Percentiles rank a stretch among this genome's conserved stretches.
Conservation (phyloP, 1,140 invertebrate species). For the Notospermus geniculatus region DNA sequence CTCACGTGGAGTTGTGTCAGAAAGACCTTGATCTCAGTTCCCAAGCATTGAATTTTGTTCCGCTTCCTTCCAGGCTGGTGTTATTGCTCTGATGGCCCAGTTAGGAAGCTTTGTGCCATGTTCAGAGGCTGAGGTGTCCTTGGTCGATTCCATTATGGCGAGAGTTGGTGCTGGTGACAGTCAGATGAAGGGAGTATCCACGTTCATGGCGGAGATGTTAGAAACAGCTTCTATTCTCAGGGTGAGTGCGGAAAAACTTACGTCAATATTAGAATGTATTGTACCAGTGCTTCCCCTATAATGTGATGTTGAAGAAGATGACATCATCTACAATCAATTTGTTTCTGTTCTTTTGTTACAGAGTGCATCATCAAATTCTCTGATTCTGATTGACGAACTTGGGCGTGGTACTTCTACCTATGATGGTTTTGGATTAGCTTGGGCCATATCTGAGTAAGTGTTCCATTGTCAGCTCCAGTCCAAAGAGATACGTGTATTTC, state of each 20-base stretch:
- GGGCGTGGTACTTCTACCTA: constrained; percentile 97
- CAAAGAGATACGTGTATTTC: no score
- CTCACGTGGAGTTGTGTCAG: constrained; percentile 9
- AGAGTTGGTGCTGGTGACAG: constrained; percentile 90
- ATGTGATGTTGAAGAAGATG: no score
- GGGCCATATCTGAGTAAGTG: constrained; percentile 93
- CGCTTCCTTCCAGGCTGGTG: constrained; percentile 62
- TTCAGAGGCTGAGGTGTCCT: constrained; percentile 64
- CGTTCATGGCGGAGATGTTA: constrained; percentile 99
- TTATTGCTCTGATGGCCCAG: constrained; percentile 85
- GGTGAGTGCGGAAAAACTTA: constrained; percentile 57
- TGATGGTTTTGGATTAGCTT: constrained; percentile 97
- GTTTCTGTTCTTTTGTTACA: constrained; percentile 56
- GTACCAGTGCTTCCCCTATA: background rate
- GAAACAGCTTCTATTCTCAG: constrained; percentile 88
- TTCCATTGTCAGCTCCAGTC: no score
- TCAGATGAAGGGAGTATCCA: constrained; percentile 87
- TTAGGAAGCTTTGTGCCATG: constrained; percentile 93
- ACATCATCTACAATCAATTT: background rate
- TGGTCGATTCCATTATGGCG: constrained; percentile 83
- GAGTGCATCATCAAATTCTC: constrained; percentile 84
- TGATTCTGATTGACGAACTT: constrained; percentile 96
- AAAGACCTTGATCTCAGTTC: constrained; percentile 7
- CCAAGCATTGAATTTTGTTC: constrained; percentile 16
- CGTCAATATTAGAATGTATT: background rate